A percentile compares a stretch with the other conserved stretches of the same genome.
Conservation (phyloP, 2,113 vertebrate species). For the Sinocyclocheilus anshuiensis region DNA sequence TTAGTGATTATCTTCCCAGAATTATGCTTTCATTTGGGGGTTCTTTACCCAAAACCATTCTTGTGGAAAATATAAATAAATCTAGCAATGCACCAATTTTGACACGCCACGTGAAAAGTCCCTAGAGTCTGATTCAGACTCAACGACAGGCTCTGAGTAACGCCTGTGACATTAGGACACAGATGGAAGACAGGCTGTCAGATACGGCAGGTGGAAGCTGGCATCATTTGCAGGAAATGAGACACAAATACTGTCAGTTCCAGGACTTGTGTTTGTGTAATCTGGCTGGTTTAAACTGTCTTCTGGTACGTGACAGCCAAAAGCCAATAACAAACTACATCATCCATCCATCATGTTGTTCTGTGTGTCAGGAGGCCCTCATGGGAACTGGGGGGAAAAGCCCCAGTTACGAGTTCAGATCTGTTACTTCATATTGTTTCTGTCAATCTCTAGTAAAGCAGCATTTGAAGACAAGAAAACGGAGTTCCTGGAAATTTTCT, state of each 20-base stretch:
- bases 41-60: not conserved
- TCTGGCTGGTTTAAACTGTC: not conserved
- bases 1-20: not conserved
- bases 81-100: not conserved
- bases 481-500: not conserved
- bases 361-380: not conserved
- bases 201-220: slow-evolving; percentile 15
- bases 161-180: not conserved
- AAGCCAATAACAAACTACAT: slow-evolving; percentile 23
- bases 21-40: not conserved
- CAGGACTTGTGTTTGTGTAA: slow-evolving; percentile 21
- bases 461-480: not conserved
- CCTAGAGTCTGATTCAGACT: not conserved
- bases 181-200: slow-evolving; percentile 20
- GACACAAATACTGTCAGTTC: slow-evolving; percentile 21
- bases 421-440: not conserved
- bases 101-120: not conserved
- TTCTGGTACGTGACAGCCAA: slow-evolving; percentile 10
- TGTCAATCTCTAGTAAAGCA: not conserved
- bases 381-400: not conserved
- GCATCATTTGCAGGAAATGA: not conserved
- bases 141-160: not conserved
- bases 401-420: not conserved
- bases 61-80: not conserved
- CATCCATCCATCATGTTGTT: slow-evolving; percentile 18